A percentile compares a stretch with the other conserved stretches of the same genome.
phyloP scores from a whole-genome alignment of 2,113 vertebrate species.

The Zingel zingel region DNA sequence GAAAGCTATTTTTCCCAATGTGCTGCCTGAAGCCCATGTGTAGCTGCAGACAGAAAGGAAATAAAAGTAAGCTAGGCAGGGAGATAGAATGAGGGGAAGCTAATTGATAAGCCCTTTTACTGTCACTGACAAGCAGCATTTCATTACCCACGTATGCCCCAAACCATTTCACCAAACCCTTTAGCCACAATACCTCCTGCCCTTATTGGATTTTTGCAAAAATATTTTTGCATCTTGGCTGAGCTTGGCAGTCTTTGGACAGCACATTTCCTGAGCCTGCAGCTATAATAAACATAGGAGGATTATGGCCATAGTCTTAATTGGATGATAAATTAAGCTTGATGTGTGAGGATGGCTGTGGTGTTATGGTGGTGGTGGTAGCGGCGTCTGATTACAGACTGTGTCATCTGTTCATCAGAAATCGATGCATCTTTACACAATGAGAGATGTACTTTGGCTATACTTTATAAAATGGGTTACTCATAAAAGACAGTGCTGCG shows the following conservation, averaged over 20 bases:
- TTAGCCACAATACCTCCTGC: constrained; percentile 34
- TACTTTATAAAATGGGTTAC: constrained; percentile 1
- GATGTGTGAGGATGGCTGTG: constrained; percentile 36
- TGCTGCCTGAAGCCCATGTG: constrained; percentile 29
- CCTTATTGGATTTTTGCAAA: constrained; percentile 60
- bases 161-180: constrained; percentile 37
- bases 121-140: constrained; percentile 51
- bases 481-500: not conserved
- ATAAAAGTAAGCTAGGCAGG: constrained; percentile 18
- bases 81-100: constrained; percentile 33
- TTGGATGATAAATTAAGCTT: constrained; percentile 62
- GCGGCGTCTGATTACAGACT: constrained; percentile 38
- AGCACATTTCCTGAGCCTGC: constrained; percentile 39
- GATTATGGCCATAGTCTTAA: constrained; percentile 54
- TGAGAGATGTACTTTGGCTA: not conserved
- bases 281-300: constrained; percentile 46
- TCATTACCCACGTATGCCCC: constrained; percentile 50
- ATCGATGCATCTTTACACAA: not conserved
- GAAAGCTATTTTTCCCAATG: constrained; percentile 51
- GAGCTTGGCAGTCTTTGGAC: constrained; percentile 34
- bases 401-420: constrained; percentile 5
- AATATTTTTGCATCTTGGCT: constrained; percentile 51
- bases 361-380: constrained; percentile 8
- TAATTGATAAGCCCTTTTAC: constrained; percentile 72
- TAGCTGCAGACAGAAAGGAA: constrained; percentile 30